Percentiles rank a stretch among this genome's conserved stretches.
Evolutionary conservation across 2,888 invertebrate species (phyloP).

Genomic region (Xiphydria camelus): DNA sequence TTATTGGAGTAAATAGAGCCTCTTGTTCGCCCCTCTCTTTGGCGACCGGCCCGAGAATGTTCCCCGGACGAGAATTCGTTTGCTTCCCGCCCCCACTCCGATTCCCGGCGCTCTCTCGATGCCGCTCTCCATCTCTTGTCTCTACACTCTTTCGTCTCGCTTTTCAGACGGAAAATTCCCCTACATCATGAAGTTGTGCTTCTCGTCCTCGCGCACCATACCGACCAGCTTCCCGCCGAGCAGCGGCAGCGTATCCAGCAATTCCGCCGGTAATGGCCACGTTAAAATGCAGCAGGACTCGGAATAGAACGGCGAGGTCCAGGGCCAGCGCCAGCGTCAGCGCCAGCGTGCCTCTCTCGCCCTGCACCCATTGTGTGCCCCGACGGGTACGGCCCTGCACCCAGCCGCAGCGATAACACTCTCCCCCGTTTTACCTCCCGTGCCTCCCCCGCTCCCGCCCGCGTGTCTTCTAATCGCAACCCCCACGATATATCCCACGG

Average conservation of each 20-base stretch:
- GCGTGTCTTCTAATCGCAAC: constrained; percentile 53
- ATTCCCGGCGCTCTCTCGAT: too few species aligned
- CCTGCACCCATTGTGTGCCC: constrained; percentile 40
- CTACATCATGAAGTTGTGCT: constrained; percentile 97
- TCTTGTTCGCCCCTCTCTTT: too few species aligned
- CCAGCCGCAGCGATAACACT: constrained; percentile 51
- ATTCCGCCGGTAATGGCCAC: constrained; percentile 56
- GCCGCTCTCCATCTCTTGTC: too few species aligned
- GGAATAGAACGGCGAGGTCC: constrained; percentile 58
- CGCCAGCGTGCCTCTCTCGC: constrained; percentile 51
- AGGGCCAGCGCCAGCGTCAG: constrained; percentile 54
- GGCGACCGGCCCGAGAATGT: too few species aligned
- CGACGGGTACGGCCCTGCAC: constrained; percentile 38
- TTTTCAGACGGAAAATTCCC: constrained; percentile 93
- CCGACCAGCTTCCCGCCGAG: constrained; percentile 53
- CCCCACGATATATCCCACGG: constrained; percentile 49
- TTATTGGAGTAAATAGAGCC: too few species aligned
- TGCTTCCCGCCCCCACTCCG: too few species aligned
- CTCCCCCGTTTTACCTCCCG: constrained; percentile 54
- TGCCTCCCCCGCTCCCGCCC: constrained; percentile 49
- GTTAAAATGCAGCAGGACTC: constrained; percentile 57
- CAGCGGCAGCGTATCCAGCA: constrained; percentile 41
- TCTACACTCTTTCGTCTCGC: too few species aligned
- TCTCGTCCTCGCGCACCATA: constrained; percentile 81
- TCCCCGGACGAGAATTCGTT: too few species aligned